Evolutionary conservation across 2,888 invertebrate species (phyloP), one percentile per base, ranked within the genome.

Genomic region (Platycheirus albimanus): DNA sequence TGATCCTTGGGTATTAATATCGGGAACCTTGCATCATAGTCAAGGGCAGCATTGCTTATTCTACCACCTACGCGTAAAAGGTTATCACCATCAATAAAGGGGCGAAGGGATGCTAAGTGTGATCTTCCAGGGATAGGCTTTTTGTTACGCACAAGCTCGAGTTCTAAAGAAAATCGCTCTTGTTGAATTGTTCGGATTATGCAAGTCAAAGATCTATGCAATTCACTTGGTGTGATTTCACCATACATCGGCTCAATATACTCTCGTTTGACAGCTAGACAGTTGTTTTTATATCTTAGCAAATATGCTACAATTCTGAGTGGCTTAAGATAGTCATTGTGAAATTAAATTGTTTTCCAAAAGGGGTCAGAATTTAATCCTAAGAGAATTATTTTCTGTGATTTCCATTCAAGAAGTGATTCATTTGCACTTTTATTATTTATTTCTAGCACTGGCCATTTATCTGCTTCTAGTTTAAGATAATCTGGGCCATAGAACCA

Each of bases 1-100:
- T 28, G 43, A 41, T 20, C 13, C 38, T 64, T 36, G n/a, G 64
- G 63, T 20, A 64, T n/a, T 10, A 51, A 19, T 38, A 51, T 66
- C 10, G 64, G 51, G 28, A n/a, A n/a, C n/a, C n/a, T n/a, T n/a
- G n/a, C n/a, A n/a, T n/a, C n/a, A n/a, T n/a, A n/a, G n/a, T n/a
- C n/a, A n/a, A n/a, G n/a, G n/a, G n/a, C n/a, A n/a, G n/a, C n/a
- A n/a, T n/a, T n/a, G n/a, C n/a, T n/a, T n/a, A n/a, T n/a, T n/a
- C n/a, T n/a, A n/a, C n/a, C n/a, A n/a, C n/a, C n/a, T n/a, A n/a
- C n/a, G n/a, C 58, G 41, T 1, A 61, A 10, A 10, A 47, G 47
- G 1, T 15, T 13, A 20, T 36, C 20, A 5, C 1, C 7, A 13
- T 36, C 64, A 49, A 49, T 49, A 17, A 61, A 61, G 3, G 45